phyloP scores from a whole-genome alignment of 2,113 vertebrate genomes.

The Cricetomys ansorgei region DNA sequence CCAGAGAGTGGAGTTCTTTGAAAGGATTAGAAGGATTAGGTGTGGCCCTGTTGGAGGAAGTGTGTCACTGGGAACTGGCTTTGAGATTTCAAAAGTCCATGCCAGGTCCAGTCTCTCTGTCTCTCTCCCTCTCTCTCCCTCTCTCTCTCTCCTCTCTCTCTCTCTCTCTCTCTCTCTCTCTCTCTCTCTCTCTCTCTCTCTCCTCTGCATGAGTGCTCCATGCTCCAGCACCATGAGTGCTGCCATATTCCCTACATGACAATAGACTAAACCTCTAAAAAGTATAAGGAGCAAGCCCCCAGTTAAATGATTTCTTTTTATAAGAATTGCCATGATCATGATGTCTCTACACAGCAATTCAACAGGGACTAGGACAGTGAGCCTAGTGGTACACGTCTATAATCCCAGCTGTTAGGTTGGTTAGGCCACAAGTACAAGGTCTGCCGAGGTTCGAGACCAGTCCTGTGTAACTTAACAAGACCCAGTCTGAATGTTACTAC shows the following conservation, averaged over 20 bases:
- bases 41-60: neutral
- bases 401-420: neutral
- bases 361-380: neutral
- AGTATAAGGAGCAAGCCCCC: neutral
- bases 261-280: neutral
- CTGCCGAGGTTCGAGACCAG: neutral
- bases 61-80: neutral
- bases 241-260: neutral
- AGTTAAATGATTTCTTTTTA: neutral
- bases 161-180: neutral
- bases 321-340: neutral
- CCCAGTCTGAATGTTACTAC: neutral
- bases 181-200: neutral
- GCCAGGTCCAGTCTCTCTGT: neutral
- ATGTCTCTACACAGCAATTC: neutral
- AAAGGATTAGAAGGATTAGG: neutral
- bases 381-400: neutral
- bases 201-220: no score
- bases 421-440: neutral
- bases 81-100: neutral
- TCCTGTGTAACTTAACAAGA: neutral
- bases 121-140: neutral
- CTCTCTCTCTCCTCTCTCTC: neutral
- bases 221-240: neutral
- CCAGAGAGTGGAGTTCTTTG: neutral